Evolutionary conservation across 2,888 invertebrate genomes (phyloP), one percentile per base, ranked within the genome.

Genomic region (Metalampra italica): DNA sequence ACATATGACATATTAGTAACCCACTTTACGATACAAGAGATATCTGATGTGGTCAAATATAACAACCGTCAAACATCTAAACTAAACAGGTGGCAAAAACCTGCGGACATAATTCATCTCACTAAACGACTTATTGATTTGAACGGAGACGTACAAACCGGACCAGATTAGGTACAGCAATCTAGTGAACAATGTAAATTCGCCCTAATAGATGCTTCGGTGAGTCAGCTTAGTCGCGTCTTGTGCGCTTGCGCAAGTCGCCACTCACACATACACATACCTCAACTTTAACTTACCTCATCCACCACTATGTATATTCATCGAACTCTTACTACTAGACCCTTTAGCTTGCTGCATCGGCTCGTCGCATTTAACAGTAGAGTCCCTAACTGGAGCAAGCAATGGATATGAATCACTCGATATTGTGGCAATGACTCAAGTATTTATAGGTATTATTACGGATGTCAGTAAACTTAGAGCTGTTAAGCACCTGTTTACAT

Each of bases 401-500:
- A 63, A 71, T 78, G 69, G 52, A 59, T 41, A 3, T 9, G 3
- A 32, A 46, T 46, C 30, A 41, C 3, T 45, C 11, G 40, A 49
- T 48, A 43, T 15, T 41, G 46, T 51, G 51, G 37, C 43, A 42
- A 51, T 51, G 51, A 58, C 48, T 8, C 39, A 3, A n/a, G 49
- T 55, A 56, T 61, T 45, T 62, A 66, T 64, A 62, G 59, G 63
- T 73, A 65, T 68, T 71, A 71, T 72, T 74, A 75, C 70, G 68
- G 72, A 82, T 81, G 84, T 82, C 80, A 80, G 80, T 81, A 80
- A 81, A 84, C 78, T 79, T 73, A 66, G 54, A 69, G 69, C 66
- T 68, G 73, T 72, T 75, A 80, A 81, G 73, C 84, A 83, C 80
- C 78, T 84, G 85, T 84, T 85, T 82, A 81, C 80, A 77, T 78